Conservation (phyloP, 2,113 vertebrate species). For the Emberiza fucata region DNA sequence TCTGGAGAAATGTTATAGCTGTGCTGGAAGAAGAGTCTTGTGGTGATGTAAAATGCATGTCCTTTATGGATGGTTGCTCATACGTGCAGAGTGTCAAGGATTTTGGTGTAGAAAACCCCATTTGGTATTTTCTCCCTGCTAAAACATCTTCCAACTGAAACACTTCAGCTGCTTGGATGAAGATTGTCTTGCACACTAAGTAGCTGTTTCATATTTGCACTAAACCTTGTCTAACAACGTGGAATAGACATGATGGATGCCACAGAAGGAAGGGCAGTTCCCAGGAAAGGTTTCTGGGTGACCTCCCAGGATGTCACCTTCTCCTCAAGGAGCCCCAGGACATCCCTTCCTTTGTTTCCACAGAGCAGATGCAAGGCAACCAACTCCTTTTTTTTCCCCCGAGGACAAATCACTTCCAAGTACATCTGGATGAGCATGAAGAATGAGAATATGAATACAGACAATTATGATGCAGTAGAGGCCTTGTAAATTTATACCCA, state of each 20-base stretch:
- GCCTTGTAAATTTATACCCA: constrained; percentile 47
- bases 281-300: neutral
- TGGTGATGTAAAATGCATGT: neutral
- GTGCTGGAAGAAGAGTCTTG: neutral
- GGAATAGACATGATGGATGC: neutral
- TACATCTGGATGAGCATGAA: constrained; percentile 32
- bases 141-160: neutral
- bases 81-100: neutral
- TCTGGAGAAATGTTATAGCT: neutral
- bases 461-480: constrained; percentile 50
- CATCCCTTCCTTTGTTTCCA: neutral
- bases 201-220: neutral
- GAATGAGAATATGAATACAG: constrained; percentile 42
- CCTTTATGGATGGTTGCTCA: neutral
- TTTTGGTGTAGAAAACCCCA: neutral
- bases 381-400: neutral
- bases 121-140: neutral
- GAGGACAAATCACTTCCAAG: constrained; percentile 21
- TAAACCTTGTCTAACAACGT: neutral
- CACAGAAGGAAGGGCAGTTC: neutral
- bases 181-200: neutral
- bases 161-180: neutral
- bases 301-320: neutral
- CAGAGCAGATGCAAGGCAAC: neutral
- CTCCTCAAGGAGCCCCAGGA: neutral